Percentiles rank a stretch among this genome's conserved stretches.
Conservation (phyloP, 2,113 vertebrate genomes). For the Piaya cayana region DNA sequence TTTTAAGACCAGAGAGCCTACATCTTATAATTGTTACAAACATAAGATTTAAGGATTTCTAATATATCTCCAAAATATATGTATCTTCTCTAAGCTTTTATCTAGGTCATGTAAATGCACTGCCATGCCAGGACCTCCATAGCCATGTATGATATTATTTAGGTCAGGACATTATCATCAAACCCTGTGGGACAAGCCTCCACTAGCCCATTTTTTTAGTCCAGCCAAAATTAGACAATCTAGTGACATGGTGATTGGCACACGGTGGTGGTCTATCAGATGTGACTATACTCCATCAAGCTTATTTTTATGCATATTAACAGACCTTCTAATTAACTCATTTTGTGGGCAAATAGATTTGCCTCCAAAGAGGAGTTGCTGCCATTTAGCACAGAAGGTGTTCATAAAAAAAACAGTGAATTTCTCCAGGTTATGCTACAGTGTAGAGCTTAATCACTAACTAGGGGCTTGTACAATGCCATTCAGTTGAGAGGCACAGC, state of each 20-base stretch:
- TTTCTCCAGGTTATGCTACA: constrained; percentile 6
- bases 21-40: background rate
- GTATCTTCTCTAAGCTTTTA: background rate
- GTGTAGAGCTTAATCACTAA: background rate
- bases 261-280: background rate
- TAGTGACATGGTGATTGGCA: background rate
- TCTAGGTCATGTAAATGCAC: background rate
- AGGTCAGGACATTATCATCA: no score
- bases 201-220: background rate
- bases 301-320: background rate
- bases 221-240: background rate
- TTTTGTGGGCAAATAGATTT: background rate
- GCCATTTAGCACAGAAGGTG: background rate
- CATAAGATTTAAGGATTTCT: background rate
- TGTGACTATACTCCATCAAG: background rate
- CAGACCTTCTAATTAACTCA: background rate
- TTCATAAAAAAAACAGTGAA: background rate
- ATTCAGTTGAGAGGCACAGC: constrained; percentile 6
- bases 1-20: background rate
- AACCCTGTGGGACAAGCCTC: background rate
- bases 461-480: background rate
- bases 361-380: background rate
- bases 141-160: background rate
- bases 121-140: background rate
- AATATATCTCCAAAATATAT: background rate